Percentiles rank a stretch among this genome's conserved stretches.
Conservation (phyloP, 2,888 invertebrate genomes). For the Sympetrum striolatum region DNA sequence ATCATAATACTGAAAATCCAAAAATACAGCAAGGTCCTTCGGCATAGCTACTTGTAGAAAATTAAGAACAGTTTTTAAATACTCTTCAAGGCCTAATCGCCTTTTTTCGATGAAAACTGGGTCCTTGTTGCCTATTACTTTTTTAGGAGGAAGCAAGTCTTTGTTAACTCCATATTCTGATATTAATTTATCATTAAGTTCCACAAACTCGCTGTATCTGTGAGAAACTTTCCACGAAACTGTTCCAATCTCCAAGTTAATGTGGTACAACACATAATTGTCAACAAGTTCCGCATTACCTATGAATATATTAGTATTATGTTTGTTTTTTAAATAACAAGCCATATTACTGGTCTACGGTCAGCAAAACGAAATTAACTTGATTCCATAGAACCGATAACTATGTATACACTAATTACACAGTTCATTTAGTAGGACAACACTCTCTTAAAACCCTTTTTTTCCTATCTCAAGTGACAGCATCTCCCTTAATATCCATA, state of each 20-base stretch:
- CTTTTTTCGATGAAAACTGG: slow-evolving; percentile 87
- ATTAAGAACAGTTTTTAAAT: slow-evolving; percentile 78
- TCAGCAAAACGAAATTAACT: background rate
- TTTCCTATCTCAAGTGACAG: too few relatives aligned
- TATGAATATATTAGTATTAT: slow-evolving; percentile 71
- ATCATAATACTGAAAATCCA: slow-evolving; percentile 90
- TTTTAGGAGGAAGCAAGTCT: slow-evolving; percentile 90
- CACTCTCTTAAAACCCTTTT: too few relatives aligned
- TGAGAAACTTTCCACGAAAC: slow-evolving; percentile 83
- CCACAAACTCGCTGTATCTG: slow-evolving; percentile 89
- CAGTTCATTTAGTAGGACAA: too few relatives aligned
- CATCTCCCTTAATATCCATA: too few relatives aligned
- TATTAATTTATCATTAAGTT: slow-evolving; percentile 84
- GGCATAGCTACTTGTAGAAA: slow-evolving; percentile 83
- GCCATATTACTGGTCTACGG: slow-evolving; percentile 66
- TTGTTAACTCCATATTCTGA: slow-evolving; percentile 81
- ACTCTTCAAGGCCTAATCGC: slow-evolving; percentile 78
- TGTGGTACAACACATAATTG: slow-evolving; percentile 65
- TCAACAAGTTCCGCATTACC: slow-evolving; percentile 63
- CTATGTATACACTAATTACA: background rate
- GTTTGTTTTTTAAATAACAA: slow-evolving; percentile 73
- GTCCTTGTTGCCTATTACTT: slow-evolving; percentile 88
- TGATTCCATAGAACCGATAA: background rate
- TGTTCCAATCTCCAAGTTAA: slow-evolving; percentile 72
- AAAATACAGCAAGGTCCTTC: slow-evolving; percentile 79